Percentiles rank a stretch among this genome's conserved stretches.
Conservation (phyloP, 2,113 vertebrate species). For the Marcusenius ussheri region DNA sequence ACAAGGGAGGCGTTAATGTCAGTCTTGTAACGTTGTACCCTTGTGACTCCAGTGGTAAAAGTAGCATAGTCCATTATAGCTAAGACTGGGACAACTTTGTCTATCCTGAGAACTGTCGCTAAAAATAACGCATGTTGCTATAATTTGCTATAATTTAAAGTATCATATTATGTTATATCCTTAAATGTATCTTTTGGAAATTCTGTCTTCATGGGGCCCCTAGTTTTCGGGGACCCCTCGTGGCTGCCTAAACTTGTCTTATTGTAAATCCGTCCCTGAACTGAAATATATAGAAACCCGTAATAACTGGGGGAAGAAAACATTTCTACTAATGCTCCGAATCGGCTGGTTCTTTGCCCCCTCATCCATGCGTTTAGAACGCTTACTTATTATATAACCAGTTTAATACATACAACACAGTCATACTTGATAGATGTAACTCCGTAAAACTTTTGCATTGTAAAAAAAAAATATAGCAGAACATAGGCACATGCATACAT, state of each 20-base stretch:
- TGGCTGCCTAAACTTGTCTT: background rate
- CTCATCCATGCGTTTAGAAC: background rate
- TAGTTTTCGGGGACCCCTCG: no score
- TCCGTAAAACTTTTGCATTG: background rate
- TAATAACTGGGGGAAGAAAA: background rate
- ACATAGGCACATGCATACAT: background rate
- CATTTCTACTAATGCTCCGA: background rate
- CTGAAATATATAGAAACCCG: background rate
- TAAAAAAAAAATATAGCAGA: background rate
- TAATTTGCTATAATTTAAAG: background rate
- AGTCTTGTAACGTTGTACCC: background rate
- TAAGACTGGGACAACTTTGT: background rate
- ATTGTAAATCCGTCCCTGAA: background rate
- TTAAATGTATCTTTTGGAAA: background rate
- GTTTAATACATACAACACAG: background rate
- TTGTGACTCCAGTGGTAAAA: background rate
- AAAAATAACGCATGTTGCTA: background rate
- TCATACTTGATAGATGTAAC: background rate
- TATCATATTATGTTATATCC: background rate
- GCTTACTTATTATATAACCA: background rate
- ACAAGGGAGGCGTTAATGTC: background rate
- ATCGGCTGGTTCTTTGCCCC: background rate
- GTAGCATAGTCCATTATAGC: background rate
- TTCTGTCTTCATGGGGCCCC: background rate
- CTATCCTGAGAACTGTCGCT: background rate